Base-by-base conservation (phyloP, 2,888 invertebrate genomes). In the Sepiola atlantica region DNA sequence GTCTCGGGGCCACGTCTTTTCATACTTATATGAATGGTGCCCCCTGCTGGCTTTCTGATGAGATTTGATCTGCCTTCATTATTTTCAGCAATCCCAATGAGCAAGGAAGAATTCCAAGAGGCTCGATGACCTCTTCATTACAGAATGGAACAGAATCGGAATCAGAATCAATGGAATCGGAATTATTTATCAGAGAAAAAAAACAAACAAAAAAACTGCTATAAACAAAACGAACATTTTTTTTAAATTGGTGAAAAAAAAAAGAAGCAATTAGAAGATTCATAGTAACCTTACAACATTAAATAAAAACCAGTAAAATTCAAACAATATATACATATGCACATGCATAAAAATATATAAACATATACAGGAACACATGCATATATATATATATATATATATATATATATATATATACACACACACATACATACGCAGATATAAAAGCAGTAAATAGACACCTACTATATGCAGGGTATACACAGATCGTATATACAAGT, bases 1-100 rank as follows among this genome's bases (percentile, higher is more conserved):
- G 77, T 77, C 77, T 77, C n/a, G 77, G 77, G 77, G 77, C 77
- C n/a, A 77, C n/a, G 18, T 77, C 77, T 77, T 77, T 77, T 77
- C 77, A 77, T 77, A 77, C 77, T 77, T 77, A 77, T 77, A 77
- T 77, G 77, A 77, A 77, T 77, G 77, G 77, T n/a, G 77, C 77
- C n/a, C 77, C 77, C 77, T 77, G 77, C 77, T 77, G 77, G n/a
- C 77, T 77, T 77, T 77, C 77, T 77, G 77, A 77, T 77, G 77
- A 77, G 77, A 77, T 77, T 77, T 77, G 77, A 77, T 77, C 77
- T n/a, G 77, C 32, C 77, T 77, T 77, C 77, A 77, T 77, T 77
- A 77, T 77, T 77, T 45, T 77, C 77, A n/a, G n/a, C 77, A 77
- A 77, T 77, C 77, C 77, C 77, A 77, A 77, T 77, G 77, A 77